These are phyloP conservation scores for Steinernema feltiae DNA, from an alignment of 1,140 invertebrate genomes.

Conservation along the genomic window DNA sequence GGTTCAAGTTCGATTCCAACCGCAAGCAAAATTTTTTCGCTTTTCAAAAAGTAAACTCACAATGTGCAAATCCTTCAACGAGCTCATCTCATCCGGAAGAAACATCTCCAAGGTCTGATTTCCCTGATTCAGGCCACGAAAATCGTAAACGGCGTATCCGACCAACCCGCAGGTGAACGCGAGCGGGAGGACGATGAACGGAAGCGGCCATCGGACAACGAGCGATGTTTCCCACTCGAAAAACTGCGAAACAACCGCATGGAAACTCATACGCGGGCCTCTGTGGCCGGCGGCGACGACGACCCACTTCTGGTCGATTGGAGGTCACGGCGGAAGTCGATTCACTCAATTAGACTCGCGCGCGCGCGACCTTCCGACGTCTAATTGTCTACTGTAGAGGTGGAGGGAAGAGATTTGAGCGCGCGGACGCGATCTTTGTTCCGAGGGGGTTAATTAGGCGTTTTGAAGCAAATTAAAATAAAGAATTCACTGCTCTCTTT, in stretches of 20 bases:
- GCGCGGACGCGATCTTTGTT: too few relatives aligned
- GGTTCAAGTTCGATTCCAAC: too few relatives aligned
- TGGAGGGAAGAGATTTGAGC: too few relatives aligned
- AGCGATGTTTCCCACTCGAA: constrained; percentile 50
- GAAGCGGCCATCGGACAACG: constrained; percentile 44
- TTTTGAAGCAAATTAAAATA: too few relatives aligned
- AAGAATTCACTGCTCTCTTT: too few relatives aligned
- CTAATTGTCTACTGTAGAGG: neutral
- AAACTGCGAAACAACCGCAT: constrained; percentile 44
- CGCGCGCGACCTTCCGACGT: neutral
- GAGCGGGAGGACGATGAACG: constrained; percentile 42
- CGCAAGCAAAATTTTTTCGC: too few relatives aligned
- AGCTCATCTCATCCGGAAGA: constrained; percentile 47
- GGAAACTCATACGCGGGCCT: constrained; percentile 39
- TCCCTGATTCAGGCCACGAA: constrained; percentile 39
- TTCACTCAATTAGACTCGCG: too few relatives aligned
- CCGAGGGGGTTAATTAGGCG: too few relatives aligned
- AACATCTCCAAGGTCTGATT: constrained; percentile 51
- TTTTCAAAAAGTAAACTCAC: neutral
- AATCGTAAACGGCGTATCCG: constrained; percentile 31
- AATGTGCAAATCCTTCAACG: constrained; percentile 28
- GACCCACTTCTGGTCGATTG: neutral
- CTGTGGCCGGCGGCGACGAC: neutral
- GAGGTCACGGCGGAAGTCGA: neutral
- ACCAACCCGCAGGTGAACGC: constrained; percentile 30